Percentiles rank a stretch among this genome's conserved stretches.
Evolutionary conservation across 2,797 vertebrate species (phyloP).

Genomic region (Sebastolobus altivelis): DNA sequence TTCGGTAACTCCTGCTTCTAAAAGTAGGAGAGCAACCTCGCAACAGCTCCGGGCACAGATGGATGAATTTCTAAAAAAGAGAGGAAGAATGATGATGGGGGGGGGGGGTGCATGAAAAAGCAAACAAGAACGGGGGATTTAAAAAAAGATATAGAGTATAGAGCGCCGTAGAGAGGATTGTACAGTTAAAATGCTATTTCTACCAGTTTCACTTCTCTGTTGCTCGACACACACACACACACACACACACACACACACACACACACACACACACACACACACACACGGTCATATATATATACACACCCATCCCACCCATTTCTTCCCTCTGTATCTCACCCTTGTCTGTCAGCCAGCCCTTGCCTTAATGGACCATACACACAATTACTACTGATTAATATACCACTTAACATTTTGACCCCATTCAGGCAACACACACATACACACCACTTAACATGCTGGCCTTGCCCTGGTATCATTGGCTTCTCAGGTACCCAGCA

Average conservation of each 20-base stretch:
- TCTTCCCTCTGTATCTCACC: constrained; percentile 28
- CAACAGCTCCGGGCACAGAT: constrained; percentile 70
- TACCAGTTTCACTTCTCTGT: constrained; percentile 81
- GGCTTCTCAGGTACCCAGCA: constrained; percentile 78
- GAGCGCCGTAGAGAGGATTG: constrained; percentile 17
- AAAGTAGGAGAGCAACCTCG: constrained; percentile 74
- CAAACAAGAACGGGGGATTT: constrained; percentile 60
- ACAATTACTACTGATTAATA: constrained; percentile 83
- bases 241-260: too few relatives aligned
- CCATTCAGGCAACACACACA: constrained; percentile 53
- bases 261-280: too few relatives aligned
- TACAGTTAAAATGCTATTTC: constrained; percentile 76
- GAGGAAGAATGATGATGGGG: constrained; percentile 61
- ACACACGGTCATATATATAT: constrained; percentile 27
- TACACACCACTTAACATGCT: constrained; percentile 73
- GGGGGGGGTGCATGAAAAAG: constrained; percentile 24
- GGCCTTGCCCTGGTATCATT: constrained; percentile 63
- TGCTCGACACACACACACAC: constrained; percentile 31
- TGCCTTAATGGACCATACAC: constrained; percentile 76
- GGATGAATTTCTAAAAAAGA: constrained; percentile 66
- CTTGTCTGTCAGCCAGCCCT: constrained; percentile 64
- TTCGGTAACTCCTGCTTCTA: constrained; percentile 69
- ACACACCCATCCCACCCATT: constrained; percentile 4
- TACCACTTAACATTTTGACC: constrained; percentile 78
- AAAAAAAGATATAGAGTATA: constrained; percentile 68